Base-by-base conservation (phyloP, 2,113 vertebrate species). In the Thymallus thymallus region DNA sequence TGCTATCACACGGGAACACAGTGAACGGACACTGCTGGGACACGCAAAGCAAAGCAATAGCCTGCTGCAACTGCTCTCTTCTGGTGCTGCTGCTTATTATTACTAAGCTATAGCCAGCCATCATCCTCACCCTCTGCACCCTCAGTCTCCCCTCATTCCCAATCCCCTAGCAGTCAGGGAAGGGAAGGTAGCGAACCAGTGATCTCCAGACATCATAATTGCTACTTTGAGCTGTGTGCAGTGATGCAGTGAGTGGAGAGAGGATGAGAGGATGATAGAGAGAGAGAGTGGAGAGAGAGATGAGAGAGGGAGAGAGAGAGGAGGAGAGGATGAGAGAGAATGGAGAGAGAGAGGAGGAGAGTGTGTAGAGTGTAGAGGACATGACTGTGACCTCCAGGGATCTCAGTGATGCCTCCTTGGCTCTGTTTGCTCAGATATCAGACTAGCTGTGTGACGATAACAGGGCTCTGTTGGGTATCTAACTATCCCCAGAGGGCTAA, bases 381-480 rank as follows among this genome's bases (percentile, higher is more conserved):
- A 81, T 65, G 56, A 14, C 69, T 65, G 69, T 92, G 91, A 92
- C 92, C 92, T 93, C 90, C 89, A 92, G 73, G 65, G 69, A 85
- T 85, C 86, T 85, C 89, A 72, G 78, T 78, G 85, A 78, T 71
- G 1, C 18, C 68, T 45, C 70, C 74, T 85, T 70, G 20, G 71
- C 12, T 85, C 72, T 73, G 83, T 80, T 73, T 82, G 74, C 86
- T 88, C 80, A 65, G 73, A 86, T 69, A 68, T 75, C 73, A 61
- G 26, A 67, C 68, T 70, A 22, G 74, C 51, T 69, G 72, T 74
- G 48, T 68, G 74, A 48, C 72, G 67, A 62, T 26, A 66, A 58
- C 71, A 46, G 79, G 84, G 64, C 71, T 76, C 55, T 69, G 68
- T 55, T 18, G 16, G 48, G 13, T 18, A 18, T 18, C 48, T 62